Conservation (phyloP, 2,888 invertebrate genomes). For the Cheilosia grossa region DNA sequence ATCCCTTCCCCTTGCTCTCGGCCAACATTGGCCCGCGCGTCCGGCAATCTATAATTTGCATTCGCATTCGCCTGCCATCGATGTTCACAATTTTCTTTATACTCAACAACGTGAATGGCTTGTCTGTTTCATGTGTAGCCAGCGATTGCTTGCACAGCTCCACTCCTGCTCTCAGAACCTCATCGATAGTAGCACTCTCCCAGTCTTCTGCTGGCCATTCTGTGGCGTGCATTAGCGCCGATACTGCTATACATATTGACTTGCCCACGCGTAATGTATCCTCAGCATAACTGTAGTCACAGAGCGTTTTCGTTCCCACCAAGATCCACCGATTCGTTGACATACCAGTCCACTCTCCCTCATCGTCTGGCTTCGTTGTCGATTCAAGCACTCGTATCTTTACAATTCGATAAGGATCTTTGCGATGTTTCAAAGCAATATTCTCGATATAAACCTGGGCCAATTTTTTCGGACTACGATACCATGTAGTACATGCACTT, state of each 20-base stretch:
- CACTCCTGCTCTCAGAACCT: conserved; percentile 59
- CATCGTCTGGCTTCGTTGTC: conserved; percentile 78
- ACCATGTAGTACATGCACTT: conserved; percentile 82
- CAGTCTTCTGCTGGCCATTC: conserved; percentile 54
- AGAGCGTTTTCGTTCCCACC: conserved; percentile 79
- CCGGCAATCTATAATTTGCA: conserved; percentile 11
- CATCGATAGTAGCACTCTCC: conserved; percentile 58
- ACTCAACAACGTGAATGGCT: conserved; percentile 18
- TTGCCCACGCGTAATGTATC: conserved; percentile 45
- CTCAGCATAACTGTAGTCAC: conserved; percentile 59
- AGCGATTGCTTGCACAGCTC: conserved; percentile 50
- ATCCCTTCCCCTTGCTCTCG: background rate
- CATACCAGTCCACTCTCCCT: conserved; percentile 80
- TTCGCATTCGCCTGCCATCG: conserved; percentile 18
- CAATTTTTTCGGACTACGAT: conserved; percentile 79
- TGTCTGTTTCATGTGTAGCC: background rate
- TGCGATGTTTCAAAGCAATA: conserved; percentile 77
- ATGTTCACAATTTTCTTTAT: conserved; percentile 34
- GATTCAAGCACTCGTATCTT: conserved; percentile 81
- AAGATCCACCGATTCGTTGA: conserved; percentile 81
- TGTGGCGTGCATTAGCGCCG: conserved; percentile 45
- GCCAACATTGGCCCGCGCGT: conserved; percentile 34
- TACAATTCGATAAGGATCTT: conserved; percentile 80
- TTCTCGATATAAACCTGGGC: conserved; percentile 82
- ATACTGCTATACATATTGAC: conserved; percentile 54